Conservation (phyloP, 1,140 invertebrate species). For the Hestina assimilis region DNA sequence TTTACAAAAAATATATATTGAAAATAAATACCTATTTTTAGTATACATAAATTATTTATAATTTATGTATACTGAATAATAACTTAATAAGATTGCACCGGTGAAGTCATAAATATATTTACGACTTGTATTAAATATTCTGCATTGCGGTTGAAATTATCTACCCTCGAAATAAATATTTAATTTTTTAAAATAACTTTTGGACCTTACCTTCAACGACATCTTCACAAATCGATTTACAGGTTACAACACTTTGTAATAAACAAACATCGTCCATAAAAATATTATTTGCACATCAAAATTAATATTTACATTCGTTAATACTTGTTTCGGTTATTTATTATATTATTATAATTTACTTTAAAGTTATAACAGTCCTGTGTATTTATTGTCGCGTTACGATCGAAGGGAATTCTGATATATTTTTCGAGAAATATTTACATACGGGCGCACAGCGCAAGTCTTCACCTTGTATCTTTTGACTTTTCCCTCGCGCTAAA, state of each 20-base stretch:
- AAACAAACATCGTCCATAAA: slow-evolving; percentile 41
- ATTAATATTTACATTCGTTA: slow-evolving; percentile 20
- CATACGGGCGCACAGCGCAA: slow-evolving; percentile 22
- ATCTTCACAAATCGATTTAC: slow-evolving; percentile 43
- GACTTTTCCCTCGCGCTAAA: slow-evolving; percentile 32
- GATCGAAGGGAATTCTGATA: slow-evolving; percentile 25
- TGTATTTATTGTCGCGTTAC: slow-evolving; percentile 26
- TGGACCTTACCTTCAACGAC: slow-evolving; percentile 59
- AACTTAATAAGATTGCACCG: not conserved
- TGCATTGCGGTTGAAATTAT: slow-evolving; percentile 10
- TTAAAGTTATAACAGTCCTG: slow-evolving; percentile 16
- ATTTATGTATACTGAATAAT: not conserved
- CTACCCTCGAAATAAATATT: slow-evolving; percentile 6
- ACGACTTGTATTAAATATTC: slow-evolving; percentile 7
- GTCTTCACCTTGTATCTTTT: slow-evolving; percentile 24
- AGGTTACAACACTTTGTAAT: slow-evolving; percentile 26
- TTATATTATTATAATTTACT: slow-evolving; percentile 26
- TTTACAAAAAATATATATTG: too few relatives aligned
- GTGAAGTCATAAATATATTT: slow-evolving; percentile 3
- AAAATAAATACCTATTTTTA: too few relatives aligned
- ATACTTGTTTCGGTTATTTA: not conserved
- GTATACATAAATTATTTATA: too few relatives aligned
- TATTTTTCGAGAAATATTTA: slow-evolving; percentile 17
- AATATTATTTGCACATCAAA: slow-evolving; percentile 37
- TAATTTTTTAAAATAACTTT: slow-evolving; percentile 16